These are phyloP conservation scores for Campoletis sonorensis DNA, from an alignment of 1,140 invertebrate genomes.

Conservation along the genomic window DNA sequence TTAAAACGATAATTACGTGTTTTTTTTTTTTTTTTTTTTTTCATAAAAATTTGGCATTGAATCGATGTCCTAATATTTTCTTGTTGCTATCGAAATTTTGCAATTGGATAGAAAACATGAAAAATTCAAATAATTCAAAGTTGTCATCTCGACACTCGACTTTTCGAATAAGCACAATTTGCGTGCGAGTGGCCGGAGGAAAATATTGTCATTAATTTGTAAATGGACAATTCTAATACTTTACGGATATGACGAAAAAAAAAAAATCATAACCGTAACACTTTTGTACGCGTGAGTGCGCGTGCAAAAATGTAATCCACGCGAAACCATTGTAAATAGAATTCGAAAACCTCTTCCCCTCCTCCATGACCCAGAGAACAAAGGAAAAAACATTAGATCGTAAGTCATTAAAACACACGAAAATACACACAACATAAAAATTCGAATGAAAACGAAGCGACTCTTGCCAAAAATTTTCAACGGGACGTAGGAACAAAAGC, in stretches of 20 bases:
- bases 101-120: too few relatives aligned
- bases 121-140: too few relatives aligned
- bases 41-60: too few relatives aligned
- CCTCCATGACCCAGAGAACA: not conserved
- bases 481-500: conserved; percentile 63
- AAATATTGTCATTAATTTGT: too few relatives aligned
- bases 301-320: conserved; percentile 50
- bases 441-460: conserved; percentile 61
- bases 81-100: too few relatives aligned
- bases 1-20: too few relatives aligned
- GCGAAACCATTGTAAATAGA: conserved; percentile 62
- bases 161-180: too few relatives aligned
- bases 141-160: too few relatives aligned
- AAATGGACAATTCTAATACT: too few relatives aligned
- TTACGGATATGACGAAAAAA: not conserved
- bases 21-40: too few relatives aligned
- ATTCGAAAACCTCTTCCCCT: conserved; percentile 44
- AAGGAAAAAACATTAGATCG: conserved; percentile 48
- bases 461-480: conserved; percentile 72
- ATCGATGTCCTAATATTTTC: too few relatives aligned
- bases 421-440: not conserved
- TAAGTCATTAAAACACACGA: conserved; percentile 59
- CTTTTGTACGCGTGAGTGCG: conserved; percentile 45
- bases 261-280: conserved; percentile 17
- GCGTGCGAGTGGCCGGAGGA: too few relatives aligned